Percentiles rank a stretch among this genome's conserved stretches.
Conservation (phyloP, 2,888 invertebrate genomes). For the Aphidius colemani region DNA sequence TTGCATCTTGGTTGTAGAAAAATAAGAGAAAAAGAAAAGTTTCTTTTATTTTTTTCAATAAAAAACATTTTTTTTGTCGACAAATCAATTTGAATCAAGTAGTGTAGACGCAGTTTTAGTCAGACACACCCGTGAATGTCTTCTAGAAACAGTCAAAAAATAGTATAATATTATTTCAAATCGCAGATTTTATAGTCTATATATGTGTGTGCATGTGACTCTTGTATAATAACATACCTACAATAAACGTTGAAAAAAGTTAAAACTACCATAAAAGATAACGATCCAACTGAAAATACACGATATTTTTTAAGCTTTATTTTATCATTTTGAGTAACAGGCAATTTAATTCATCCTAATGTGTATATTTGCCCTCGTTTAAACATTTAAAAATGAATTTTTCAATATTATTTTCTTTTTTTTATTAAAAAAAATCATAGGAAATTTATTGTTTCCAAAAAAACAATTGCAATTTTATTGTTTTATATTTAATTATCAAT, state of each 20-base stretch:
- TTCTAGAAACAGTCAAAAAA: constrained; percentile 5
- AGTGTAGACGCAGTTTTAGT: constrained; percentile 21
- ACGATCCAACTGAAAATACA: no score
- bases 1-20: neutral
- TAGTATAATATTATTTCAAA: constrained; percentile 12
- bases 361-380: neutral
- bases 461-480: no score
- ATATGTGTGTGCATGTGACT: constrained; percentile 20
- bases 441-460: no score
- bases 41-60: constrained; percentile 10
- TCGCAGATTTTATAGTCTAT: constrained; percentile 19
- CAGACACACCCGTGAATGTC: constrained; percentile 16
- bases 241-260: no score
- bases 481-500: no score
- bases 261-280: no score
- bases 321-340: no score
- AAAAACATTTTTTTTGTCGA: constrained; percentile 8
- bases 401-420: no score
- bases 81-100: constrained; percentile 16
- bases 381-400: constrained; percentile 12
- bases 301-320: no score
- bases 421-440: no score
- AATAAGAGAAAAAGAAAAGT: neutral
- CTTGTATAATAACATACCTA: no score
- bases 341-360: no score